Percentiles rank a stretch among this genome's conserved stretches.
These are phyloP conservation scores for Chironomus tepperi DNA, from an alignment of 1,140 invertebrate species.

Conservation along the genomic window DNA sequence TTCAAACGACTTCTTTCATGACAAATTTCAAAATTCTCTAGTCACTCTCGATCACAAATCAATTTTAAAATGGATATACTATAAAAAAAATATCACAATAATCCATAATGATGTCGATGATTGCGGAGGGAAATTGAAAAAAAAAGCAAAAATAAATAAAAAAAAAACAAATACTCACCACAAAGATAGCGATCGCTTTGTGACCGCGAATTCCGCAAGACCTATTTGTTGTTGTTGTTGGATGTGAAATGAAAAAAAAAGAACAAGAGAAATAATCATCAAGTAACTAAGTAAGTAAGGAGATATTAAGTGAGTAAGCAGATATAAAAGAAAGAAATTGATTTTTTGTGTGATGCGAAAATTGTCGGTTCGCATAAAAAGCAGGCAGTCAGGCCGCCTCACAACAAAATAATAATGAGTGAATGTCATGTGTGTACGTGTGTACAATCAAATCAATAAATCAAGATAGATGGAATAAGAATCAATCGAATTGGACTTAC, in stretches of 20 bases:
- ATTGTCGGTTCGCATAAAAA: too few species aligned
- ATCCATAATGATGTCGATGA: too few species aligned
- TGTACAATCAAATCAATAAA: background rate
- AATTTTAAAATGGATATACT: too few species aligned
- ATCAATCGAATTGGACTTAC: background rate
- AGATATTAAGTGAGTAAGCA: background rate
- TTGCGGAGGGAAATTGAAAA: slow-evolving; percentile 31
- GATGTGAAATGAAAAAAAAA: slow-evolving; percentile 27
- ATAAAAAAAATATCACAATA: too few species aligned
- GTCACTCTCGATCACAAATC: too few species aligned
- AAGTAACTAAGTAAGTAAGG: slow-evolving; percentile 4
- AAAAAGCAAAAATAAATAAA: slow-evolving; percentile 28
- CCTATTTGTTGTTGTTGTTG: slow-evolving; percentile 28
- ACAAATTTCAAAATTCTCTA: too few species aligned
- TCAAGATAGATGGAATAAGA: background rate
- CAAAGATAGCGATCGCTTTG: slow-evolving; percentile 47
- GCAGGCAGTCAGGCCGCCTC: background rate
- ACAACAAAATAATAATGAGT: background rate
- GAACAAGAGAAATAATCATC: slow-evolving; percentile 21
- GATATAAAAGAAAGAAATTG: background rate
- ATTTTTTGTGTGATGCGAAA: background rate
- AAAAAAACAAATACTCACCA: slow-evolving; percentile 41
- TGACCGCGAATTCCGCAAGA: slow-evolving; percentile 41
- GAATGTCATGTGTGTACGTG: background rate
- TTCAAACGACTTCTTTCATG: too few species aligned